Evolutionary conservation across 2,888 invertebrate genomes (phyloP).

Genomic region (Lepidocyrtoides sp.): DNA sequence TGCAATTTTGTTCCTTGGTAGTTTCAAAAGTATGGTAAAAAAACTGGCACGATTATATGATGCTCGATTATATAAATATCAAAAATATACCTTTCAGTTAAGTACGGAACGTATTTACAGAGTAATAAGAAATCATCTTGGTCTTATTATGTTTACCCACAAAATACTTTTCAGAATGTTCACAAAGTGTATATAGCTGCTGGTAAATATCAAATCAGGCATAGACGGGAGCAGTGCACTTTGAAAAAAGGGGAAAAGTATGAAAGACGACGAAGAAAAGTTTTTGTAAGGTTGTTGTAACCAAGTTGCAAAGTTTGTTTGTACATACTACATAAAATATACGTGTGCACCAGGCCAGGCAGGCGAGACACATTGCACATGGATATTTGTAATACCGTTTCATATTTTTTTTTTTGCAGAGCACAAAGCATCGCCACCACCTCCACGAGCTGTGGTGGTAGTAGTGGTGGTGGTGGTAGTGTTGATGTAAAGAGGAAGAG

Average conservation of each 20-base stretch:
- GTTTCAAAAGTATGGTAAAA: background rate
- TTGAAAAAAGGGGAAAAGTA: background rate
- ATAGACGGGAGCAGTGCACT: slow-evolving; percentile 13
- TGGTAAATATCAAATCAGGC: background rate
- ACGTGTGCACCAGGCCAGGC: background rate
- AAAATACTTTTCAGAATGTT: too few relatives aligned
- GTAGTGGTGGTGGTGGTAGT: too few relatives aligned
- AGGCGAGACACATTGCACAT: background rate
- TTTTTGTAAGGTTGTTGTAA: background rate
- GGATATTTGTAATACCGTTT: background rate
- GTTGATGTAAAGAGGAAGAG: slow-evolving; percentile 13
- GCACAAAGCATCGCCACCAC: background rate
- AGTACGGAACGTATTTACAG: too few relatives aligned
- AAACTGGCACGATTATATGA: background rate
- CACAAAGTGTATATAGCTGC: too few relatives aligned
- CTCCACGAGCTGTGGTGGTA: too few relatives aligned
- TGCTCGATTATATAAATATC: too few relatives aligned
- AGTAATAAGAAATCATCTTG: too few relatives aligned
- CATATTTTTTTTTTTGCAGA: background rate
- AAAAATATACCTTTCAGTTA: too few relatives aligned
- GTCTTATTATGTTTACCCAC: too few relatives aligned
- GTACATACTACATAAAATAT: too few relatives aligned
- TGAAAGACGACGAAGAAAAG: too few relatives aligned
- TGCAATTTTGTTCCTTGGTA: background rate
- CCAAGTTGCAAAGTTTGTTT: too few relatives aligned